phyloP scores from a whole-genome alignment of 1,140 invertebrate species.

The Tetraneura akinire region DNA sequence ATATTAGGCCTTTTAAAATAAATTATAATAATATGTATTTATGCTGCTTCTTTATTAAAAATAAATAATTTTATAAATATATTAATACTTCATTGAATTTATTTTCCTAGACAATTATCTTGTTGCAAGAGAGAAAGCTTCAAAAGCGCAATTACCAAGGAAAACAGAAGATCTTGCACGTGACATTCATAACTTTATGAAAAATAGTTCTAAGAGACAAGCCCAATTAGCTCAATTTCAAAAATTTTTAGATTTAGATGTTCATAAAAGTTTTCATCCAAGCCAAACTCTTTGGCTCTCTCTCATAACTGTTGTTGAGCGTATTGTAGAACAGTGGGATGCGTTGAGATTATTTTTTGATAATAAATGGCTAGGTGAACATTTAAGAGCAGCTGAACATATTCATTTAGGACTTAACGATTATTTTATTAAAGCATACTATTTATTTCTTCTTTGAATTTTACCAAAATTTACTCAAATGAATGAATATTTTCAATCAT shows the following conservation, averaged over 20 bases:
- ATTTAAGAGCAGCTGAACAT: not conserved
- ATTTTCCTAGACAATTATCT: no score
- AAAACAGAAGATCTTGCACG: slow-evolving; percentile 10
- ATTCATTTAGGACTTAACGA: not conserved
- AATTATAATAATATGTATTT: no score
- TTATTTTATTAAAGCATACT: not conserved
- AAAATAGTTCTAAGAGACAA: not conserved
- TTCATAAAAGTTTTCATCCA: not conserved
- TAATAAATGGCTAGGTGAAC: not conserved
- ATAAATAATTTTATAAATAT: no score
- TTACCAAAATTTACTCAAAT: not conserved
- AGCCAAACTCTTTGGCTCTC: not conserved
- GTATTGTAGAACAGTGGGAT: not conserved
- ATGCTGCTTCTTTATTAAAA: no score
- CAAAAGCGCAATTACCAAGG: not conserved
- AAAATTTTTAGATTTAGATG: not conserved
- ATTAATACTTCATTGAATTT: no score
- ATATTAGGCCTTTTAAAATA: no score
- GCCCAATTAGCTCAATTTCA: slow-evolving; percentile 4
- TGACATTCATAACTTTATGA: not conserved
- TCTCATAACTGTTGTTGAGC: not conserved
- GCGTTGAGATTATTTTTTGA: slow-evolving; percentile 1
- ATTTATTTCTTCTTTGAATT: not conserved
- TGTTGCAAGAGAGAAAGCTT: no score
- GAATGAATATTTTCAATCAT: not conserved